Evolutionary conservation across 2,113 vertebrate species (phyloP), one percentile per base, ranked within the genome.

Genomic region (Jaculus jaculus): DNA sequence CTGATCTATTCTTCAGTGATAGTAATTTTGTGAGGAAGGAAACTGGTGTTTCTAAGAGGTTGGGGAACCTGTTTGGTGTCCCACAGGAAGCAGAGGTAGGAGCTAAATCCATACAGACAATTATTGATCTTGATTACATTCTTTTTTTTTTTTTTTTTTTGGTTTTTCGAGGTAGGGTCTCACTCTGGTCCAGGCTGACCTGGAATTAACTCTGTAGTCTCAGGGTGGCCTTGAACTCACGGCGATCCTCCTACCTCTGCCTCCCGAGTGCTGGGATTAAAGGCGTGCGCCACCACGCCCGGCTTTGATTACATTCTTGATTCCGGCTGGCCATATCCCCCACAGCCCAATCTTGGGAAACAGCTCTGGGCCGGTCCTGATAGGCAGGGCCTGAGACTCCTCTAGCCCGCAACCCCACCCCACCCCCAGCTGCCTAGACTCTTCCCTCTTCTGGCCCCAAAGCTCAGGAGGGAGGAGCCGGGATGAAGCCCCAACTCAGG

Each of bases 401-500:
- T 39, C 84, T 2, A 4, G 6, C 11, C 39, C 8, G 42, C 42
- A 47, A 47, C 42, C 42, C 37, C 28, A 34, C 58, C 58, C 77
- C 66, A 83, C 82, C 65, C 83, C 85, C 51, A 32, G 17, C 71
- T 34, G 28, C 65, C 66, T n/a, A 42, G 65, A 77, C 13, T 65
- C 88, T 83, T 63, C 69, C 32, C 4, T 54, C 37, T n/a, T 80
- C 72, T 63, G 54, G 77, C 72, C 61, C 74, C 47, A 51, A 6
- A 32, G 66, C 68, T 84, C 82, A 4, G 87, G 23, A 68, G 63
- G 39, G 94, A 75, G 87, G 54, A 94, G 84, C 84, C 54, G 18
- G 90, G 91, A 32, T 12, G 47, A 28, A 0, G 0, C 77, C 68
- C 73, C 32, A 81, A 74, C 42, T 72, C 61, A 47, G 54, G 87